phyloP scores from a whole-genome alignment of 37 sponge, comb jelly and placozoan species.

The Dysidea cf. avara region DNA sequence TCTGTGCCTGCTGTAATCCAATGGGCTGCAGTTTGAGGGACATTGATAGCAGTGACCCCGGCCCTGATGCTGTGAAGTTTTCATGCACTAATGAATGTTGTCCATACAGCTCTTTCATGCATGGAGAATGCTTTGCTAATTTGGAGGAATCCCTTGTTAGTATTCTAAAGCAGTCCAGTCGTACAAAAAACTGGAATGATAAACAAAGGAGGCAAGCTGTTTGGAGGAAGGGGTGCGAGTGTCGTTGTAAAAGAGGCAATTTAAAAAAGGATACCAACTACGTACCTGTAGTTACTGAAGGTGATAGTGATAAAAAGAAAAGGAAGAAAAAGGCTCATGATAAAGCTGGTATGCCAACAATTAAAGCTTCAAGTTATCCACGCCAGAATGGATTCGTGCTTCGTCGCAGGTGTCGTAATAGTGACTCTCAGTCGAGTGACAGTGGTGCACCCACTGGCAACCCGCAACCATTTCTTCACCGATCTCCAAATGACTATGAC shows the following conservation, averaged over 20 bases:
- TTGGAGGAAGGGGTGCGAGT: slow-evolving; percentile 85
- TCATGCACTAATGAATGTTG: slow-evolving; percentile 81
- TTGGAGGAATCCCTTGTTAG: slow-evolving; percentile 85
- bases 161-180: slow-evolving; percentile 69
- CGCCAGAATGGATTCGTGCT: not conserved
- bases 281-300: not conserved
- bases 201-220: slow-evolving; percentile 90
- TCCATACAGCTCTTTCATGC: slow-evolving; percentile 77
- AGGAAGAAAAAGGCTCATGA: slow-evolving; percentile 36
- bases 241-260: slow-evolving; percentile 76
- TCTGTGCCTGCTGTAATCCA: slow-evolving; percentile 80
- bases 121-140: slow-evolving; percentile 61
- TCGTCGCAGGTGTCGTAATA: slow-evolving; percentile 17
- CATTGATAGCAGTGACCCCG: slow-evolving; percentile 28
- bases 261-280: slow-evolving; percentile 70
- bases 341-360: no score
- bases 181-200: slow-evolving; percentile 90
- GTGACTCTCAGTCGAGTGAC: slow-evolving; percentile 73
- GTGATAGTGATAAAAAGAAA: slow-evolving; percentile 37
- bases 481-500: slow-evolving; percentile 71
- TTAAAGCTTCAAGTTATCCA: no score
- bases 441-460: slow-evolving; percentile 38
- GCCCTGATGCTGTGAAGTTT: slow-evolving; percentile 62
- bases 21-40: slow-evolving; percentile 37
- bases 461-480: slow-evolving; percentile 77